phyloP scores from a whole-genome alignment of 2,113 vertebrate genomes.

The Macaca mulatta region DNA sequence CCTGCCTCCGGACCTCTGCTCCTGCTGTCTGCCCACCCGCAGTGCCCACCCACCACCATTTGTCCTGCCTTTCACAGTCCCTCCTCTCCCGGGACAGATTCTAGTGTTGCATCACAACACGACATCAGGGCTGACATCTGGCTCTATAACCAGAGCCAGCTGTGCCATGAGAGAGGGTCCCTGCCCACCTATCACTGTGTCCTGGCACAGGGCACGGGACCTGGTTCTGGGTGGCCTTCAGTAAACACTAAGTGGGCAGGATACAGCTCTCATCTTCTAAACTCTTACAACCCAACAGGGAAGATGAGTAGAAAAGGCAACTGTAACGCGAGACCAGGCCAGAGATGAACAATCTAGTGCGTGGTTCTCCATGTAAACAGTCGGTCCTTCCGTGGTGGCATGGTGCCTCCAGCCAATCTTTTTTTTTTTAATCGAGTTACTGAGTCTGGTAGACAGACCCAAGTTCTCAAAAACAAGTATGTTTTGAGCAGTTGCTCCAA shows the following conservation, averaged over 20 bases:
- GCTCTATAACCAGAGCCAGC: not conserved
- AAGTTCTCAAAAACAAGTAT: not conserved
- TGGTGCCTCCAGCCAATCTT: not conserved
- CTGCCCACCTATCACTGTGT: not conserved
- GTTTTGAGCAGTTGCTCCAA: not conserved
- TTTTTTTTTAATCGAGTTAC: not conserved
- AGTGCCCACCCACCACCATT: not conserved
- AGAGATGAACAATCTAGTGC: too few relatives aligned
- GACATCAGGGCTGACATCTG: not conserved
- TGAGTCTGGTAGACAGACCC: not conserved
- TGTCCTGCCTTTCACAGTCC: not conserved
- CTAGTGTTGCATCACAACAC: not conserved
- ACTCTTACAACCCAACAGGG: not conserved
- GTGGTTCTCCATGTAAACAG: not conserved
- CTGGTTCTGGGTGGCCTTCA: not conserved
- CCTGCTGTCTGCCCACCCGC: not conserved
- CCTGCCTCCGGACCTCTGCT: not conserved
- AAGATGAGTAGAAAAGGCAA: not conserved
- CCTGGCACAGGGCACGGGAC: rapidly evolving
- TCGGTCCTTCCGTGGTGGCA: not conserved
- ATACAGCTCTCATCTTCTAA: not conserved
- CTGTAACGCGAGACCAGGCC: not conserved
- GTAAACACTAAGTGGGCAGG: not conserved
- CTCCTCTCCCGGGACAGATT: not conserved
- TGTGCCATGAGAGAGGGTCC: not conserved